Evolutionary conservation across 2,113 vertebrate species (phyloP), one percentile per base, ranked within the genome.

Genomic region (Cyprinodon brontotheroides): DNA sequence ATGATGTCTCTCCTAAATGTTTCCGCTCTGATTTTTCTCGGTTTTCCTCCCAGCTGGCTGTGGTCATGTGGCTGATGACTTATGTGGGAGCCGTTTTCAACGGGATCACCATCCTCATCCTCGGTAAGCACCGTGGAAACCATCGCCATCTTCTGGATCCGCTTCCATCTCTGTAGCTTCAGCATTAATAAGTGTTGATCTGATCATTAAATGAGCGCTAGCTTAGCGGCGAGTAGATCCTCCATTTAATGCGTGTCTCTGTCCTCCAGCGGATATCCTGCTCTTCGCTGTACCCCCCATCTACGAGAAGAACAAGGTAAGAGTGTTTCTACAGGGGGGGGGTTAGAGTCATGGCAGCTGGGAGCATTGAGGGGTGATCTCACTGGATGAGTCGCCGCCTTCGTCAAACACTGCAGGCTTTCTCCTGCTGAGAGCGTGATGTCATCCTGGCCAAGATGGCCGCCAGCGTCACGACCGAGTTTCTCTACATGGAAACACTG

Each of bases 241-340:
- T 38, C 50, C 8, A 17, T 50, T 8, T 13, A 8, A 6, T 7
- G 17, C 48, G 3, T 74, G 4, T 73, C 6, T 73, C 14, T 69
- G 11, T 86, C 37, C 66, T 83, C 22, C 85, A 97, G 95, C 92
- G 0, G 92, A 97, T 71, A 93, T 98, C 88, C 93, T 98, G 61
- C 77, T 96, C 53, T 98, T 98, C 75, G 95, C 93, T 4, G 65
- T 96, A 43, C 96, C 96, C 0, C 89, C 95, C 12, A 37, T 97
- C 82, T 98, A 98, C 76, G 96, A 97, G 92, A 97, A 96, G 87
- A 96, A 98, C 90, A 96, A 98, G 96, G 96, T 97, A 83, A 91
- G 94, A 29, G 47, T 38, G 17, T 65, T 4, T 36, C 14, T 14
- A 65, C 39, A 3, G 4, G 10, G 6, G 50, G 7, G 7, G 50